Evolutionary conservation across 1,140 invertebrate genomes (phyloP).

Genomic region (Cydia amplana): DNA sequence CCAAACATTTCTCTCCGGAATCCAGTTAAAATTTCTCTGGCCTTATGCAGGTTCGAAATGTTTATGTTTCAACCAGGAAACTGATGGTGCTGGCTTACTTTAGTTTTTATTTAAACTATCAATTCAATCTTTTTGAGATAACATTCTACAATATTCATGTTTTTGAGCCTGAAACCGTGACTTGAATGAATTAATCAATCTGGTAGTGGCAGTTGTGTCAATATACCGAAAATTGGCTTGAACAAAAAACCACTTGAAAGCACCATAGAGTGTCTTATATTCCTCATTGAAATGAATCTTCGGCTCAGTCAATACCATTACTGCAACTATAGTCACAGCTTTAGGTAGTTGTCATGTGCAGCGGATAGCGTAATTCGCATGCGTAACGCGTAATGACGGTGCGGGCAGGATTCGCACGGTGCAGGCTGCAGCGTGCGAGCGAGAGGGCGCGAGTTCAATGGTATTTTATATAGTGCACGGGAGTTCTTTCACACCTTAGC

Average conservation of each 20-base stretch:
- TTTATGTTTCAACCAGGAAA: constrained; percentile 3
- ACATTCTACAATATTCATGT: background rate
- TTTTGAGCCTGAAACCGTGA: background rate
- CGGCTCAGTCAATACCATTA: background rate
- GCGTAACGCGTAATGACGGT: constrained; percentile 68
- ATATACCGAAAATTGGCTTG: background rate
- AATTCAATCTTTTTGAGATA: background rate
- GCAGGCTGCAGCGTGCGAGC: constrained; percentile 65
- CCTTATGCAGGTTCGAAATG: constrained; percentile 3
- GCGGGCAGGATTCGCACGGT: constrained; percentile 74
- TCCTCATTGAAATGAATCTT: background rate
- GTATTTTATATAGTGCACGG: constrained; percentile 80
- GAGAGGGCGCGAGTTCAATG: constrained; percentile 75
- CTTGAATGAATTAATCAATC: background rate
- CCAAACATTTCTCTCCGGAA: constrained; percentile 40
- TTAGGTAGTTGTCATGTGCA: constrained; percentile 27
- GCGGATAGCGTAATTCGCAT: constrained; percentile 69
- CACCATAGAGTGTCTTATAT: background rate
- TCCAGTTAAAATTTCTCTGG: constrained; percentile 30
- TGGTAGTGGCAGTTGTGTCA: background rate
- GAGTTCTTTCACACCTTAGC: constrained; percentile 80
- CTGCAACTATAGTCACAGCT: background rate
- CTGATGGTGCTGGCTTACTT: background rate
- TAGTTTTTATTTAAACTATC: background rate
- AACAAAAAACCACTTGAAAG: background rate